These are phyloP conservation scores for Phyto melanocephala DNA, from an alignment of 2,888 invertebrate species.

Conservation along the genomic window DNA sequence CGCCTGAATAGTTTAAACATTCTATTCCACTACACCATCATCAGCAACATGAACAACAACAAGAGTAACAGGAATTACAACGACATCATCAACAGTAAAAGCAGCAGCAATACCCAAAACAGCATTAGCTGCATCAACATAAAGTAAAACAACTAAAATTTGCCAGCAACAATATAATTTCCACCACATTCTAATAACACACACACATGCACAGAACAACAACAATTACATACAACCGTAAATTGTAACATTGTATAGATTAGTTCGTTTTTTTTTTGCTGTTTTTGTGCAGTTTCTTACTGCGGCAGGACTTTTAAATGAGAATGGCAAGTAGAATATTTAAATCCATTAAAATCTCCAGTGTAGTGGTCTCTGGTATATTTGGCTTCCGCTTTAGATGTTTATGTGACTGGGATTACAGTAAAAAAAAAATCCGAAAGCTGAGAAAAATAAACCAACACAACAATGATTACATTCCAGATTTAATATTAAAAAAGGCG, in stretches of 20 bases:
- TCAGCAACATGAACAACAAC: slow-evolving; percentile 26
- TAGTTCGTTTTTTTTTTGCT: not conserved
- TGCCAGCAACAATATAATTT: slow-evolving; percentile 46
- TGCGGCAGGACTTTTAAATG: slow-evolving; percentile 3
- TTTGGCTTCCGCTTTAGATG: slow-evolving; percentile 28
- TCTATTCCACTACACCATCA: slow-evolving; percentile 19
- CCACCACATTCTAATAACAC: slow-evolving; percentile 27
- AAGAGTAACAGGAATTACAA: slow-evolving; percentile 38
- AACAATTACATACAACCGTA: not conserved
- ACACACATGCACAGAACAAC: not conserved
- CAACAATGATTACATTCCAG: not conserved
- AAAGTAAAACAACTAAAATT: slow-evolving; percentile 24
- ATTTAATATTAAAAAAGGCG: too few species aligned
- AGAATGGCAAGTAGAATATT: slow-evolving; percentile 42
- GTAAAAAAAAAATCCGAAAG: not conserved
- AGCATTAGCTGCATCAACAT: slow-evolving; percentile 22
- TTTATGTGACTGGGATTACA: not conserved
- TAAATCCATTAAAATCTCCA: slow-evolving; percentile 51
- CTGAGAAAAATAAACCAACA: too few species aligned
- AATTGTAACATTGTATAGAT: slow-evolving; percentile 27
- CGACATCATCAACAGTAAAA: slow-evolving; percentile 14
- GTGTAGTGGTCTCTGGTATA: slow-evolving; percentile 24
- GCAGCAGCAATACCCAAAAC: not conserved
- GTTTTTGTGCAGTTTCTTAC: slow-evolving; percentile 6
- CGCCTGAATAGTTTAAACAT: slow-evolving; percentile 61